Base-by-base conservation (phyloP, 2,888 invertebrate species). In the Drosophila meridionalis region DNA sequence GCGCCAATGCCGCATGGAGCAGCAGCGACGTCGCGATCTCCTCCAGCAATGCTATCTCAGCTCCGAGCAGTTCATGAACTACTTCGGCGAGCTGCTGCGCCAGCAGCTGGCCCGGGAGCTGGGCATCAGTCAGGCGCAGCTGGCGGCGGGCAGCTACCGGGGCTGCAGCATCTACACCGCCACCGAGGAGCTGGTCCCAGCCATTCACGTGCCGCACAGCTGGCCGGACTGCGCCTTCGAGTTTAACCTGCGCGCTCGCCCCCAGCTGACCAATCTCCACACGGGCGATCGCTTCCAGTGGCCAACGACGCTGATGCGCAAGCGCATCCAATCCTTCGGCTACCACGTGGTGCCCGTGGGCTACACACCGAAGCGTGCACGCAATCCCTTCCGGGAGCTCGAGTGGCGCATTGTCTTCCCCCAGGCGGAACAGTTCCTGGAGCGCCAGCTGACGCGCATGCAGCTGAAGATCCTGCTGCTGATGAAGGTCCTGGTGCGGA, bases 321-420 rank as follows among this genome's bases (percentile, higher is more conserved):
- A 94, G 36, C 95, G 95, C 86, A 94, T 96, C 3, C 94, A 94
- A 62, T 94, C 94, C 4, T 94, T 95, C 60, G 96, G 96, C 2
- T 96, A 96, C 82, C 94, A 96, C 74, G 92, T 96, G 34, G 94
- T 96, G 12, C 97, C 97, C 0, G 93, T 95, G 73, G 96, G 96
- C 8, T 96, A 95, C 91, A 94, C 95, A 53, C 94, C 95, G 6
- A 96, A 95, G 86, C 94, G 94, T 62, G 94, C 95, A 3, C 91
- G 93, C 26, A 96, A 96, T 91, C 93, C 94, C 0, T 94, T 95
- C 40, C 94, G 95, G 57, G 94, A 95, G 69, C 93, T 97, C 28
- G 96, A 97, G 91, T 97, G 97, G 97, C 96, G 95, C 92, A 94
- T 97, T 3, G 94, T 95, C 47, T 97, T 97, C 89, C 96, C 97